These are phyloP conservation scores for Trematomus bernacchii DNA, from an alignment of 2,797 vertebrate species.

Conservation along the genomic window DNA sequence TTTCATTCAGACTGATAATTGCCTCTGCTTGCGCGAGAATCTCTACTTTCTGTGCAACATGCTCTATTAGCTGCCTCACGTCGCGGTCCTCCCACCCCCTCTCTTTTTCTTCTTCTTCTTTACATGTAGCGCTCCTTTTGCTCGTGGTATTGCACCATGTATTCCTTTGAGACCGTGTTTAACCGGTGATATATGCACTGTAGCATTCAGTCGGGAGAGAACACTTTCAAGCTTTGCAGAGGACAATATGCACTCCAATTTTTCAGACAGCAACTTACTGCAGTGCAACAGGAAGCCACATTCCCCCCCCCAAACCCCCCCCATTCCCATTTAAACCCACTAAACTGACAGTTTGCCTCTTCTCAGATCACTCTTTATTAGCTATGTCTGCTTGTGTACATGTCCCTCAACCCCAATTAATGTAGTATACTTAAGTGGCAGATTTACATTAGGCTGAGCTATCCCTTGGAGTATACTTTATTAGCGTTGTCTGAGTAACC, in stretches of 20 bases:
- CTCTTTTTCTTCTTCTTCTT: constrained; percentile 17
- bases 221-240: constrained; percentile 49
- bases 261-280: constrained; percentile 52
- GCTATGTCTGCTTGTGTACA: constrained; percentile 60
- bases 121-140: constrained; percentile 16
- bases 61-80: constrained; percentile 18
- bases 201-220: constrained; percentile 51
- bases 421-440: constrained; percentile 68
- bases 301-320: constrained; percentile 1
- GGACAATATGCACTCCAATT: constrained; percentile 40
- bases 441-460: constrained; percentile 60
- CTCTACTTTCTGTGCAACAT: constrained; percentile 2
- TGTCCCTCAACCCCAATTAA: constrained; percentile 69
- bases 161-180: constrained; percentile 47
- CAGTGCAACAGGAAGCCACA: constrained; percentile 51
- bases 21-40: constrained; percentile 18
- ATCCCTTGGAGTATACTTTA: constrained; percentile 64
- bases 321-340: constrained; percentile 50
- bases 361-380: constrained; percentile 63
- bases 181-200: constrained; percentile 58
- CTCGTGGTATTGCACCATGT: constrained; percentile 33
- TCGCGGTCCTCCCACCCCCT: constrained; percentile 23
- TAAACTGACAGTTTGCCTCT: constrained; percentile 67
- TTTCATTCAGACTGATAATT: constrained; percentile 28
- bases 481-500: constrained; percentile 66